Evolutionary conservation across 2,888 invertebrate genomes (phyloP), one percentile per base, ranked within the genome.

Genomic region (Amitus sp.): DNA sequence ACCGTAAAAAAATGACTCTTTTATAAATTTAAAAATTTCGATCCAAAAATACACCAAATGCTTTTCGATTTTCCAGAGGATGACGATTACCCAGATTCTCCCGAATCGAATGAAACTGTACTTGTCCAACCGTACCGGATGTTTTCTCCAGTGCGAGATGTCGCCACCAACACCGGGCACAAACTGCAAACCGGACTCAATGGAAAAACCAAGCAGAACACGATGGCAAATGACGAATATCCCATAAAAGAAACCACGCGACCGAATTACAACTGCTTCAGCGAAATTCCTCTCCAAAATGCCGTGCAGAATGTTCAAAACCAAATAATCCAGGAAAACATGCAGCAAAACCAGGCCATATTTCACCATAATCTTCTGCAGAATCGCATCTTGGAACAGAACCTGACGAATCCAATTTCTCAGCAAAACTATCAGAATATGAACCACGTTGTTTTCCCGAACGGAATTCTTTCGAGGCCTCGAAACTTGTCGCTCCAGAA

Each of bases 291-390:
- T 0, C 72, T 71, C 47, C 80, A 82, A 59, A 81, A 82, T 48
- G 67, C 79, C 0, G 82, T 82, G 1, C 82, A 82, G 48, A 82
- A 82, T 54, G 81, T 82, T 2, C 79, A 80, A 34, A 82, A 82
- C 71, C 82, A 82, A 34, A 81, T 82, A 60, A 82, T 82, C 39
- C 82, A 82, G 47, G 82, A 82, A 37, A 82, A 78, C 30, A 82
- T 80, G 82, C 79, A 82, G 6, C 79, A 78, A 12, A 70, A 75
- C 61, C 77, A 78, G 49, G 76, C 73, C 15, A 19, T 68, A 2
- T 27, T 71, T 9, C 75, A 80, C 34, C 77, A 77, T 27, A 76
- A 76, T 50, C 18, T 71, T 2, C 23, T 76, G 15, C 76, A 75
- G 52, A 75, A 70, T 67, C 73, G 68, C 39, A 47, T 74, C 2